These are phyloP conservation scores for Kuschelorhynchus macadamiae DNA, from an alignment of 2,888 invertebrate genomes.

Conservation along the genomic window DNA sequence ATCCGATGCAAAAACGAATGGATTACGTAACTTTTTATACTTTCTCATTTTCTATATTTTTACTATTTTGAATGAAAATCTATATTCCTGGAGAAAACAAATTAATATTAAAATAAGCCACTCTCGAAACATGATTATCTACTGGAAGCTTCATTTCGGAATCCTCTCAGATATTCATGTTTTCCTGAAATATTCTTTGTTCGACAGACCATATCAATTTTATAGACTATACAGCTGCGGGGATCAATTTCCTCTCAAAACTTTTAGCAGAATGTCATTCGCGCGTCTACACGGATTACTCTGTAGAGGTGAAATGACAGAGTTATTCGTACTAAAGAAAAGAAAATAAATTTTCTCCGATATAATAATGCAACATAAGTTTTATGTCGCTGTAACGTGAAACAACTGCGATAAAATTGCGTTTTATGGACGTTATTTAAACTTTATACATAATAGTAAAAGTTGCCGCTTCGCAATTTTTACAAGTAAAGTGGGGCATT, in stretches of 20 bases:
- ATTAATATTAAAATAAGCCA: too few species aligned
- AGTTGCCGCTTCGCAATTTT: conserved; percentile 15
- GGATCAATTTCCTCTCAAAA: not conserved
- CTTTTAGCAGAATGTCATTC: not conserved
- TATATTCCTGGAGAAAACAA: too few species aligned
- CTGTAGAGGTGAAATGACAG: not conserved
- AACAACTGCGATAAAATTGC: conserved; percentile 18
- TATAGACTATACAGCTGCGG: not conserved
- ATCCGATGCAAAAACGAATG: too few species aligned
- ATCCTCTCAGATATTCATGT: too few species aligned
- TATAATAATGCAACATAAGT: conserved; percentile 13
- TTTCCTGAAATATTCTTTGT: too few species aligned
- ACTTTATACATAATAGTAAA: conserved; percentile 30
- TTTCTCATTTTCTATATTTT: too few species aligned
- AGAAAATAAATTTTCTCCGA: conserved; percentile 14
- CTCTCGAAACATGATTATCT: too few species aligned
- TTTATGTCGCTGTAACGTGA: conserved; percentile 16
- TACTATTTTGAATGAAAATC: too few species aligned
- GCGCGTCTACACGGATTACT: not conserved
- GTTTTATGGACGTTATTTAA: conserved; percentile 25
- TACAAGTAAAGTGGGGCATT: not conserved
- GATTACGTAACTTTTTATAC: too few species aligned
- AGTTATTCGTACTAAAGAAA: conserved; percentile 9
- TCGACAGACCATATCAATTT: not conserved
- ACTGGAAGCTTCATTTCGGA: too few species aligned